Conservation (phyloP, 2,113 vertebrate species). For the Nycticryphes semicollaris region DNA sequence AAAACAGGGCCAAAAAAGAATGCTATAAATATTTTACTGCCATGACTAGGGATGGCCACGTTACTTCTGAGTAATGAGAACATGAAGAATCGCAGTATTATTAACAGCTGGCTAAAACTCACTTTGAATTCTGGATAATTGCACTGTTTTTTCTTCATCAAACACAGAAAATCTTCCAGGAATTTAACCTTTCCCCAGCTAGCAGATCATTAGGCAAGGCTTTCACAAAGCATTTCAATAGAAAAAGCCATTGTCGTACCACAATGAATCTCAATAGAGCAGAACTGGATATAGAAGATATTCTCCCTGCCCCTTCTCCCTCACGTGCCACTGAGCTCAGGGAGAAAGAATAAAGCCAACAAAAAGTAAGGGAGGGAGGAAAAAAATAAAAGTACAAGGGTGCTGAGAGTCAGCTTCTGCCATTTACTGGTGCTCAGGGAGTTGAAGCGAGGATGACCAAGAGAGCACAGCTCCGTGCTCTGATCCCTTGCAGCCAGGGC, state of each 20-base stretch:
- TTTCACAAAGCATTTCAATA: slow-evolving; percentile 40
- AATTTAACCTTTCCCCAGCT: slow-evolving; percentile 60
- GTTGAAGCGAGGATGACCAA: neutral
- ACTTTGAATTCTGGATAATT: slow-evolving; percentile 54
- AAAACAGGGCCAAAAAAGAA: slow-evolving; percentile 27
- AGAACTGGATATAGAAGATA: slow-evolving; percentile 41
- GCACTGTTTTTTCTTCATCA: slow-evolving; percentile 60
- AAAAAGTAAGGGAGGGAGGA: neutral
- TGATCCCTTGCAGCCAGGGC: fast-evolving
- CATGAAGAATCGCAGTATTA: slow-evolving; percentile 2
- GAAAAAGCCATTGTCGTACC: slow-evolving; percentile 33
- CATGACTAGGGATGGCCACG: slow-evolving; percentile 6
- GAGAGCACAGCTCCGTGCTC: neutral
- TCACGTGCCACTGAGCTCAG: neutral
- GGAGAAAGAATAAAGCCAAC: neutral
- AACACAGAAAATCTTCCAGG: slow-evolving; percentile 36
- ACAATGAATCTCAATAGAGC: slow-evolving; percentile 56
- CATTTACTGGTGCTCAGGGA: neutral
- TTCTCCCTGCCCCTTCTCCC: neutral
- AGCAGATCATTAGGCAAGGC: slow-evolving; percentile 60
- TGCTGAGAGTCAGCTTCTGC: neutral
- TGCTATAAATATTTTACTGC: slow-evolving; percentile 57
- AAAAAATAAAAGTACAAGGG: neutral
- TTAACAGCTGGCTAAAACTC: slow-evolving; percentile 65
- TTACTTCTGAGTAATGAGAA: slow-evolving; percentile 51